These are phyloP conservation scores for Eulemur macaco DNA, from an alignment of 2,113 vertebrate species.

Conservation along the genomic window DNA sequence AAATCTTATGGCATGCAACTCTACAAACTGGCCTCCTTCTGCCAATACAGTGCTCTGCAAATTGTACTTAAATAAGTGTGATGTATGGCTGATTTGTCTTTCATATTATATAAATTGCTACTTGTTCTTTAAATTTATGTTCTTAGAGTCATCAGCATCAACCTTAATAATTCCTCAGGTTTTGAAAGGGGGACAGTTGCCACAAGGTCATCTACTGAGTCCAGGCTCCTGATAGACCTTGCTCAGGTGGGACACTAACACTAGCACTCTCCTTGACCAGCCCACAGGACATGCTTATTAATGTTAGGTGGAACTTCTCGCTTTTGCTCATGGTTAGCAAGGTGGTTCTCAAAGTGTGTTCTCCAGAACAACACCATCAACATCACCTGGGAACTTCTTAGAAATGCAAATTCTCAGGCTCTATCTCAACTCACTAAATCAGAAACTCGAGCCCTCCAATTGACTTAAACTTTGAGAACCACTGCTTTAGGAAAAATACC, in stretches of 20 bases:
- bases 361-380: background rate
- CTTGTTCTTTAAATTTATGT: background rate
- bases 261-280: background rate
- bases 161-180: background rate
- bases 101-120: background rate
- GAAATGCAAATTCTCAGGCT: background rate
- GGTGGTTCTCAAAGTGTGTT: background rate
- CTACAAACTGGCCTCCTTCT: conserved; percentile 32
- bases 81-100: background rate
- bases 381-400: background rate
- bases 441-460: background rate
- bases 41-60: conserved; percentile 25
- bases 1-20: background rate
- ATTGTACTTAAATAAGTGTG: conserved; percentile 1
- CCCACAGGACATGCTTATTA: too few species aligned
- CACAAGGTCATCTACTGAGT: background rate
- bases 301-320: background rate
- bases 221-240: background rate
- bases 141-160: background rate
- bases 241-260: background rate
- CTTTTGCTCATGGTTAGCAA: background rate
- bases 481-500: background rate
- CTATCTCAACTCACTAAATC: background rate
- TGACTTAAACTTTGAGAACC: background rate
- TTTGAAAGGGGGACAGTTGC: background rate